These are phyloP conservation scores for Ceyx erithaca DNA, from an alignment of 2,797 vertebrate species.

Conservation along the genomic window DNA sequence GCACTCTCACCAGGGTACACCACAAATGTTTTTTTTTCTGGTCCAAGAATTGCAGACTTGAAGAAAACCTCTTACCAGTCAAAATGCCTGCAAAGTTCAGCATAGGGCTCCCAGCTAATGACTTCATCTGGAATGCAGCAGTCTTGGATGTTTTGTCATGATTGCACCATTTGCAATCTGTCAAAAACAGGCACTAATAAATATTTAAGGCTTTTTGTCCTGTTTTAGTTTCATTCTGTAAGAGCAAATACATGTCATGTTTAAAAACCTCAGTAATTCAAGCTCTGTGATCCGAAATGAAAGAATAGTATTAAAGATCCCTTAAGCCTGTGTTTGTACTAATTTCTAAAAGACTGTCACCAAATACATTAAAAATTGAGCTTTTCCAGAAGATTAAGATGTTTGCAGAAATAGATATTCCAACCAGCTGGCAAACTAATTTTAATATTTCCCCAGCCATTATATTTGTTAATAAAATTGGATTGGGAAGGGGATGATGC, in stretches of 20 bases:
- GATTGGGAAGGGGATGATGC: not conserved
- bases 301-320: not conserved
- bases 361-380: constrained; percentile 9
- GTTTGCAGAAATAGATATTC: constrained; percentile 23
- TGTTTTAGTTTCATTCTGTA: constrained; percentile 27
- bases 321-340: not conserved
- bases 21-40: not conserved
- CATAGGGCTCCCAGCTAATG: not conserved
- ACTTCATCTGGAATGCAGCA: not conserved
- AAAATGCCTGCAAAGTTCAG: not conserved
- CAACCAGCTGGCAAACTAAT: constrained; percentile 12
- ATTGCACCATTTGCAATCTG: not conserved
- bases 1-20: not conserved
- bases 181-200: not conserved
- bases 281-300: not conserved
- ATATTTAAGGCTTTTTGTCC: constrained; percentile 1
- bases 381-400: constrained; percentile 41
- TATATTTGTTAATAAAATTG: constrained; percentile 2
- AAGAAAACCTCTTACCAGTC: not conserved
- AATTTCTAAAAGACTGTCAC: not conserved
- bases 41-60: not conserved
- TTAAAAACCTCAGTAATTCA: constrained; percentile 1
- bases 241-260: not conserved
- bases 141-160: not conserved
- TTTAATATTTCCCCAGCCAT: not conserved